phyloP scores from a whole-genome alignment of 2,888 invertebrate genomes.

The Orthosia cruda region DNA sequence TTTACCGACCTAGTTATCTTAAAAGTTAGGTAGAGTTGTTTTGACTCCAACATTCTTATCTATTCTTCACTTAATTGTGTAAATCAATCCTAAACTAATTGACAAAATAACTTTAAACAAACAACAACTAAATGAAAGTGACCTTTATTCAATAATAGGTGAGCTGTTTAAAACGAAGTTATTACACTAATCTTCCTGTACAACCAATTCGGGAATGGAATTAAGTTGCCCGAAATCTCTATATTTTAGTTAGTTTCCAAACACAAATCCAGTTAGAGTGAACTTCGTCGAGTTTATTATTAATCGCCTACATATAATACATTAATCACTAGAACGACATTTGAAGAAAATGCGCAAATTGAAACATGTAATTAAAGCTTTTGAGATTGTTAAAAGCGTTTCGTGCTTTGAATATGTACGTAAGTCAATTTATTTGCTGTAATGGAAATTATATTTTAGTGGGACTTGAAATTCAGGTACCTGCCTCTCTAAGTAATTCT shows the following conservation, averaged over 20 bases:
- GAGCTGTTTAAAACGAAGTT: constrained; percentile 72
- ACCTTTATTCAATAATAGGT: constrained; percentile 62
- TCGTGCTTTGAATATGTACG: constrained; percentile 41
- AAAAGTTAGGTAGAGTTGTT: neutral
- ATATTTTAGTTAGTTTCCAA: constrained; percentile 73
- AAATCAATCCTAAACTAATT: too few species aligned
- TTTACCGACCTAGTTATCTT: neutral
- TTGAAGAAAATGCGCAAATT: constrained; percentile 38
- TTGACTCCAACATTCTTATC: neutral
- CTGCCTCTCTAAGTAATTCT: neutral
- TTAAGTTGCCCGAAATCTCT: constrained; percentile 69
- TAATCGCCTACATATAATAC: constrained; percentile 40
- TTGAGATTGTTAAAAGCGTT: constrained; percentile 38
- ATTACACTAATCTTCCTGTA: constrained; percentile 75
- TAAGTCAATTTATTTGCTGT: constrained; percentile 17
- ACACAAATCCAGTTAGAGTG: constrained; percentile 71
- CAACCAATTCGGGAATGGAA: constrained; percentile 75
- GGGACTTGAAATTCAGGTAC: neutral
- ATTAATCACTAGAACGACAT: constrained; percentile 40
- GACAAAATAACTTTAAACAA: constrained; percentile 16
- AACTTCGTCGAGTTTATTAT: constrained; percentile 50
- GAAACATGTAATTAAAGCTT: constrained; percentile 36
- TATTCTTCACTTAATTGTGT: too few species aligned
- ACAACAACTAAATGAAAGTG: constrained; percentile 40
- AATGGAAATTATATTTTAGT: constrained; percentile 29